Base-by-base conservation (phyloP, 2,888 invertebrate genomes). In the Epirrhoe alternata region DNA sequence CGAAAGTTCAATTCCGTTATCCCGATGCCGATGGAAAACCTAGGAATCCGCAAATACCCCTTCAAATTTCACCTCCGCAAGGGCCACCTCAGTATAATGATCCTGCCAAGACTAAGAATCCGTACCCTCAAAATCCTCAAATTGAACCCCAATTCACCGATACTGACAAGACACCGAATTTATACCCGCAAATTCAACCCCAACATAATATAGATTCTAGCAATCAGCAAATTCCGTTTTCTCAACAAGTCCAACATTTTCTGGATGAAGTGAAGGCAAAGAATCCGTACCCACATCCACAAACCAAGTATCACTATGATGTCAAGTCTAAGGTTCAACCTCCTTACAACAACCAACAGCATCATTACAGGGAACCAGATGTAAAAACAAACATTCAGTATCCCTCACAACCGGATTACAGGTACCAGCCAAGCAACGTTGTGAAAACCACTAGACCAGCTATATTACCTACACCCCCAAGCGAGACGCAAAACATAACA, bases 401-500 rank as follows among this genome's bases (percentile, higher is more conserved):
- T 49, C 66, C 80, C 31, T 75, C 80, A 54, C 75, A 78, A 35
- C 17, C 73, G 3, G 88, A 88, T 64, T 78, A 84, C 56, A 85
- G 84, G 70, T 76, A 80, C 57, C 71, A 83, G 50, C 72, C 81
- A 8, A 79, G 86, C 1, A 87, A 86, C 71, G 67, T 81, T 6
- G 68, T 84, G 6, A 90, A 87, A 75, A 84, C 88, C 1, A 87
- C 86, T 1, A 85, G 86, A 61, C 88, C 89, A 8, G 85, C 87
- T 8, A 82, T 88, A 55, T 74, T 89, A 59, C 90, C 91, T 0
- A 89, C 90, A 10, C 88, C 88, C 1, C 61, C 68, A 24, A 68
- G 50, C 35, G 54, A 59, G 7, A 60, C 66, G 5, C 52, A 56
- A n/a, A 86, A 86, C 59, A 72, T 77, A 52, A 82, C 84, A 24